Base-by-base conservation (phyloP, 1,140 invertebrate genomes). In the Batillaria attramentaria region DNA sequence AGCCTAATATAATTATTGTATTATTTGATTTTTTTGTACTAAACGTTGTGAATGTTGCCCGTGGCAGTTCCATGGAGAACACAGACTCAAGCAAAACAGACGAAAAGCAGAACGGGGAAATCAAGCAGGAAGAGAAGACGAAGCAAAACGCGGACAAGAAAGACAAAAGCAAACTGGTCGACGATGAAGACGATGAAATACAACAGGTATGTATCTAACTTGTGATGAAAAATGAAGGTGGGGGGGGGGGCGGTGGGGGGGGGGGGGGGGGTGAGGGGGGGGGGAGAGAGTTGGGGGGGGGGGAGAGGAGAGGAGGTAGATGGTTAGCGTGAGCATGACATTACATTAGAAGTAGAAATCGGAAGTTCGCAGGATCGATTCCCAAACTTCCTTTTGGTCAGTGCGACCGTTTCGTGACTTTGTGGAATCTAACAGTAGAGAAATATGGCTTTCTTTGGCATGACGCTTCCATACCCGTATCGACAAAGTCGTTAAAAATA, bases 131-230 rank as follows among this genome's bases (percentile, higher is more conserved):
- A 2, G 20, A 31, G 3, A 70, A 46, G 33, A 24, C n/a, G 33
- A 5, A 24, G 42, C 4, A n/a, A 5, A 50, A 50, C 10, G 46
- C 24, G 46, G 10, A 50, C 46, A 50, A 50, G 24, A 8, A 13
- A 13, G 10, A 24, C 46, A 50, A 50, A 13, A 50, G 46, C 24
- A n/a, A 8, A 69, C 66, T 69, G 3, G 37, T 31, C n/a, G 68
- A 70, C 24, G 68, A 70, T 46, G 68, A 70, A 3, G 68, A 70
- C n/a, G 28, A 70, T 42, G 50, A 70, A 70, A 28, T 70, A 31
- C 20, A 70, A 39, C 41, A 70, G 68, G 68, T 70, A 69, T n/a
- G 37, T 8, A 66, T 6, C 6, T 62, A 24, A 10, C 46, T 50
- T 50, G 46, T 13, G 46, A 24, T 13, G 46, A 50, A 50, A 50